Conservation (phyloP, 2,113 vertebrate species). For the Paracanthobrama guichenoti region DNA sequence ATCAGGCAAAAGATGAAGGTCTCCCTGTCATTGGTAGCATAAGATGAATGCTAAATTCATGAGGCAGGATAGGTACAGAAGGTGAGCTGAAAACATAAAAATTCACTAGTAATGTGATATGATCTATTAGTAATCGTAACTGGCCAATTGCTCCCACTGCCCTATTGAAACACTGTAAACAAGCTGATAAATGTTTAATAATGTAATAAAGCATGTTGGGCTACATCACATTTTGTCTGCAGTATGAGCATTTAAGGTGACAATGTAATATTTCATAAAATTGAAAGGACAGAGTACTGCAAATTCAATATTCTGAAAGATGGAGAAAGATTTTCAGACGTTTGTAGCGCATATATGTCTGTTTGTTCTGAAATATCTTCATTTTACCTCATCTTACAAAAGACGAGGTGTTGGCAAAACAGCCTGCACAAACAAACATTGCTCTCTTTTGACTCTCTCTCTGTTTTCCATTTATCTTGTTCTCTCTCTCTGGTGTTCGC, state of each 20-base stretch:
- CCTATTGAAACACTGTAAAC: neutral
- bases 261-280: neutral
- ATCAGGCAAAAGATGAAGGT: neutral
- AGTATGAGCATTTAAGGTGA: neutral
- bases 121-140: neutral
- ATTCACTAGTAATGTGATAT: neutral
- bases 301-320: neutral
- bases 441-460: neutral
- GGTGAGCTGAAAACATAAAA: neutral
- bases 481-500: neutral
- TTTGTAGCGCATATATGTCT: neutral
- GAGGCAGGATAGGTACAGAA: neutral
- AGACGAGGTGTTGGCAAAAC: neutral
- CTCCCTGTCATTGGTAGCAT: neutral
- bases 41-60: slow-evolving; percentile 4
- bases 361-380: neutral
- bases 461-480: slow-evolving; percentile 1
- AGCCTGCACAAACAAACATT: neutral
- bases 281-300: neutral
- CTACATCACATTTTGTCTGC: neutral
- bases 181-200: neutral
- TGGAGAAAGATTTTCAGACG: neutral
- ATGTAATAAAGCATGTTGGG: neutral
- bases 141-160: neutral
- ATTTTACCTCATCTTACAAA: neutral